A percentile compares a stretch with the other conserved stretches of the same genome.
Evolutionary conservation across 2,113 vertebrate genomes (phyloP).

Genomic region (Anolis sagrei): DNA sequence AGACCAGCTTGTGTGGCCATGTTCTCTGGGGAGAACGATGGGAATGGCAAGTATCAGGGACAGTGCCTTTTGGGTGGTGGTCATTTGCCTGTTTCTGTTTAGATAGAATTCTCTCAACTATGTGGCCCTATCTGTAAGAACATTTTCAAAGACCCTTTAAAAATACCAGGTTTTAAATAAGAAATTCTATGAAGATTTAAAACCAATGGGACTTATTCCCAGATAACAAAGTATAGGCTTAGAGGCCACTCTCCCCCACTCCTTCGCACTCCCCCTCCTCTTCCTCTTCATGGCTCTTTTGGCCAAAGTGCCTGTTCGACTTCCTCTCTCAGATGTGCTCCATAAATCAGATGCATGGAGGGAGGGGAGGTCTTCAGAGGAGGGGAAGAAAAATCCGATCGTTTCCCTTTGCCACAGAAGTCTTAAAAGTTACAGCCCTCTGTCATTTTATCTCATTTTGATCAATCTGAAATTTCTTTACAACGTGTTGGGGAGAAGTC

Average conservation of each 20-base stretch:
- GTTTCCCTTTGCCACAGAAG: background rate
- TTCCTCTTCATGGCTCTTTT: background rate
- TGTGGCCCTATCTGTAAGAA: background rate
- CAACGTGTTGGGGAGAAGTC: background rate
- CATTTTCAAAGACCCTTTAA: background rate
- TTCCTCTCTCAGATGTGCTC: background rate
- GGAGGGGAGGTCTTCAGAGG: background rate
- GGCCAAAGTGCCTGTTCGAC: background rate
- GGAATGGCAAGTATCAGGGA: background rate
- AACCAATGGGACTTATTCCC: background rate
- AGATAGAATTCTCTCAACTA: background rate
- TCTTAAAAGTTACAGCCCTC: background rate
- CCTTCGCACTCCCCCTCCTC: no score
- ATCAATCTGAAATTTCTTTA: background rate
- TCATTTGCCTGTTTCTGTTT: background rate
- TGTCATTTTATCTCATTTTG: slow-evolving; percentile 24
- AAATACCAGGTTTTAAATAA: background rate
- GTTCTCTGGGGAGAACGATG: background rate
- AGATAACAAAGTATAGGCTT: background rate
- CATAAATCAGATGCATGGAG: background rate
- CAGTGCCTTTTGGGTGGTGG: background rate
- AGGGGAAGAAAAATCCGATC: background rate
- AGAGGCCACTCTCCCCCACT: no score
- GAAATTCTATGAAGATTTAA: background rate
- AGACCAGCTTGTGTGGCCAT: no score